Conservation (phyloP, 2,797 vertebrate species). For the Leptatherina wallacei region DNA sequence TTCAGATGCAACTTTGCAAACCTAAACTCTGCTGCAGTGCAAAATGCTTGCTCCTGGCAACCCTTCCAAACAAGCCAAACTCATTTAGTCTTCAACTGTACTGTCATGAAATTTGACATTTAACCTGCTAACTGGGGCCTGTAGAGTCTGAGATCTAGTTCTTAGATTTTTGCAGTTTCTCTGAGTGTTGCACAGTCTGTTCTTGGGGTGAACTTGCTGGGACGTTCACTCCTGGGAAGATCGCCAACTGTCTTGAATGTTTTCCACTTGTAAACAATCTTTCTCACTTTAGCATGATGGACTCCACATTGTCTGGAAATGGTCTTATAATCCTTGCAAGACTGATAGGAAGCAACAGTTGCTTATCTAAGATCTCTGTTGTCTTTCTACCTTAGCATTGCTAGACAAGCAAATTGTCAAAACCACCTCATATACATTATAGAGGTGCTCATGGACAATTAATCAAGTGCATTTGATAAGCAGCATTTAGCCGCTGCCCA, state of each 20-base stretch:
- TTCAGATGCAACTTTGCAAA: not conserved
- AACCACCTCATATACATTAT: not conserved
- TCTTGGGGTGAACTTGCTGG: not conserved
- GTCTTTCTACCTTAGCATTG: not conserved
- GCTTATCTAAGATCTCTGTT: not conserved
- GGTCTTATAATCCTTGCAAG: not conserved
- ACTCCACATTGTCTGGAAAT: not conserved
- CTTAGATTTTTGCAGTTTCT: not conserved
- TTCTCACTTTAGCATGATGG: not conserved
- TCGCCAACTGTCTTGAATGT: not conserved
- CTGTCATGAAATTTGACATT: not conserved
- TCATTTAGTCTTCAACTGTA: not conserved
- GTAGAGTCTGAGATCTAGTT: not conserved
- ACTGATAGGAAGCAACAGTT: not conserved
- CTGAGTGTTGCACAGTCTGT: not conserved
- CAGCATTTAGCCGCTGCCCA: not conserved
- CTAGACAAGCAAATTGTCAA: not conserved
- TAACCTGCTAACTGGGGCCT: not conserved
- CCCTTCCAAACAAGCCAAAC: not conserved
- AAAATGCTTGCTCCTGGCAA: not conserved
- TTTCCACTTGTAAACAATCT: not conserved
- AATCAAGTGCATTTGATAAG: not conserved
- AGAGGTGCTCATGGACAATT: not conserved
- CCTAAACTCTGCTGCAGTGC: not conserved
- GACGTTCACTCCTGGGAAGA: not conserved